Conservation (phyloP, 2,888 invertebrate species). For the Disparrhopalites patrizii region DNA sequence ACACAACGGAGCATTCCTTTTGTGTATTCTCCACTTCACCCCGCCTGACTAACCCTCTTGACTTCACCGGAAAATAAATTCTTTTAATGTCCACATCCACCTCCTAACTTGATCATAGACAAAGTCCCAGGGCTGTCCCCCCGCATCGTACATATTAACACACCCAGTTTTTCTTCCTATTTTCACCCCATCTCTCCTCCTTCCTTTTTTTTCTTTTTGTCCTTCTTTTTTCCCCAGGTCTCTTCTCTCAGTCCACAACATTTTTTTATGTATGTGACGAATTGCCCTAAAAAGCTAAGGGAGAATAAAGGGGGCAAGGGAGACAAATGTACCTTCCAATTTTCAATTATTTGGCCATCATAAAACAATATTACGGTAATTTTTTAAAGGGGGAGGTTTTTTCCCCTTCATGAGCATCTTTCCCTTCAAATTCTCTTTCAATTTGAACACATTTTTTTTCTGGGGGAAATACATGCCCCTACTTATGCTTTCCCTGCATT, state of each 20-base stretch:
- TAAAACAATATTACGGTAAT: no score
- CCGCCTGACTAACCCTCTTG: conserved; percentile 38
- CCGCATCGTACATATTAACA: no score
- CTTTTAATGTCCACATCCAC: conserved; percentile 34
- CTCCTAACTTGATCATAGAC: conserved; percentile 31
- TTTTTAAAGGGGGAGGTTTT: no score
- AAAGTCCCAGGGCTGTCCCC: no score
- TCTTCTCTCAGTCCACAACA: conserved; percentile 3
- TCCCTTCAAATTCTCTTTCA: no score
- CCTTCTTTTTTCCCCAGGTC: background rate
- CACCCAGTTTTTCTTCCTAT: conserved; percentile 4
- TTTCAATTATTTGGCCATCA: conserved; percentile 25
- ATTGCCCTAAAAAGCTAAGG: no score
- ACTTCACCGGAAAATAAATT: conserved; percentile 40
- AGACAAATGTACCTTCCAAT: conserved; percentile 28
- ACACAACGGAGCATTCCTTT: conserved; percentile 30
- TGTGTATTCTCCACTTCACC: conserved; percentile 35
- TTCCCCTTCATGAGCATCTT: no score
- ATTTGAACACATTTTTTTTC: no score
- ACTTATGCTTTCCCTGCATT: no score
- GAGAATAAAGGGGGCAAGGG: no score
- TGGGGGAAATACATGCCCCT: no score
- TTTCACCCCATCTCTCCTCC: background rate
- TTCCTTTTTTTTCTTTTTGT: background rate
- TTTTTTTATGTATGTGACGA: background rate